Evolutionary conservation across 2,113 vertebrate species (phyloP).

Genomic region (Anoura caudifer): DNA sequence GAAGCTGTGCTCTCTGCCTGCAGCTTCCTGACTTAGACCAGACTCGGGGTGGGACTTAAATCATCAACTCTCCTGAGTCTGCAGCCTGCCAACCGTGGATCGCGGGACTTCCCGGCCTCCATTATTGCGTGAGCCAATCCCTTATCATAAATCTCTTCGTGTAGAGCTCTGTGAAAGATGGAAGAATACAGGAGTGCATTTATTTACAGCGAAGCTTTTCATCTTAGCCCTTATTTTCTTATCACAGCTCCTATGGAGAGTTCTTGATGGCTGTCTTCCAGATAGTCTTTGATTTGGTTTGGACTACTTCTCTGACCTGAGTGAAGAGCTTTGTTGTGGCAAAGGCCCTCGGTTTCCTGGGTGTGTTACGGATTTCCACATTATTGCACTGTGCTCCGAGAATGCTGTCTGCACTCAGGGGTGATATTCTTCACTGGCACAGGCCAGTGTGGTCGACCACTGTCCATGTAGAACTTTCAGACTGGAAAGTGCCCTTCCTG

Average conservation of each 20-base stretch:
- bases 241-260: accelerated
- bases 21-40: not conserved
- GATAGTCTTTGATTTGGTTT: not conserved
- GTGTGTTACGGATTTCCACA: not conserved
- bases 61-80: not conserved
- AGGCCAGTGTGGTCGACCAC: not conserved
- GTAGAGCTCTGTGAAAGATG: not conserved
- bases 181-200: not conserved
- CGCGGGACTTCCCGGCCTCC: not conserved
- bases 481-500: not conserved
- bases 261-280: not conserved
- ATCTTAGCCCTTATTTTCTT: not conserved
- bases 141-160: not conserved
- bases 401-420: not conserved
- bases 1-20: not conserved
- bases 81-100: not conserved
- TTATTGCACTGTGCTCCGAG: not conserved
- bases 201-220: not conserved
- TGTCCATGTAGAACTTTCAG: not conserved
- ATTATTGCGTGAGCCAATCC: not conserved
- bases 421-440: not conserved
- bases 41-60: not conserved
- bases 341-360: not conserved
- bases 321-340: not conserved
- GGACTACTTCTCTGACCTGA: not conserved